Conservation (phyloP, 2,888 invertebrate genomes). For the Diarsia mendica region DNA sequence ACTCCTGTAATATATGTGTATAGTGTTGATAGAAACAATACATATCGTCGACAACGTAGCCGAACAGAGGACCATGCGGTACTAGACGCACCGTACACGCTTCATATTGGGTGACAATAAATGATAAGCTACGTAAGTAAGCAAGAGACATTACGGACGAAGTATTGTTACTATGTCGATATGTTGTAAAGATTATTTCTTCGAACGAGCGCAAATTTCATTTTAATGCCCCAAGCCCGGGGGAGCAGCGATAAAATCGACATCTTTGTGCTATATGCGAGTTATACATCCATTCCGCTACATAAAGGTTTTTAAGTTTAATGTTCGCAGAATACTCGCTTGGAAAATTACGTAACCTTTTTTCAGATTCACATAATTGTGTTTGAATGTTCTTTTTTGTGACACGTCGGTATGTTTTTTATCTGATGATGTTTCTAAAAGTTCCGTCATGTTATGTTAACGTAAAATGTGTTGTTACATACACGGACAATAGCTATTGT, state of each 20-base stretch:
- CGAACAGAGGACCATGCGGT: slow-evolving; percentile 83
- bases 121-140: slow-evolving; percentile 62
- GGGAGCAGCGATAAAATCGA: slow-evolving; percentile 67
- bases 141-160: slow-evolving; percentile 47
- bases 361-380: slow-evolving; percentile 37
- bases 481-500: slow-evolving; percentile 47
- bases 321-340: slow-evolving; percentile 38
- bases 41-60: slow-evolving; percentile 85
- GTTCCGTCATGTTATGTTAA: slow-evolving; percentile 31
- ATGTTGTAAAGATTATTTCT: slow-evolving; percentile 62
- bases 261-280: slow-evolving; percentile 67
- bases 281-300: slow-evolving; percentile 71
- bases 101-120: slow-evolving; percentile 75
- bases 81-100: slow-evolving; percentile 62
- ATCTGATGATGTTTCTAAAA: slow-evolving; percentile 25
- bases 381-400: slow-evolving; percentile 48
- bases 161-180: slow-evolving; percentile 51
- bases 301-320: slow-evolving; percentile 64
- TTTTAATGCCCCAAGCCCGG: slow-evolving; percentile 69
- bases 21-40: slow-evolving; percentile 83
- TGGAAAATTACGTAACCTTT: slow-evolving; percentile 35
- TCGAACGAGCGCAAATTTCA: slow-evolving; percentile 72
- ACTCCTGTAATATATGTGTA: slow-evolving; percentile 85
- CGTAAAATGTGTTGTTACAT: slow-evolving; percentile 47
- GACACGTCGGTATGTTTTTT: slow-evolving; percentile 34